Percentiles rank a stretch among this genome's conserved stretches.
Conservation (phyloP, 2,888 invertebrate genomes). For the Dendrolimus houi region DNA sequence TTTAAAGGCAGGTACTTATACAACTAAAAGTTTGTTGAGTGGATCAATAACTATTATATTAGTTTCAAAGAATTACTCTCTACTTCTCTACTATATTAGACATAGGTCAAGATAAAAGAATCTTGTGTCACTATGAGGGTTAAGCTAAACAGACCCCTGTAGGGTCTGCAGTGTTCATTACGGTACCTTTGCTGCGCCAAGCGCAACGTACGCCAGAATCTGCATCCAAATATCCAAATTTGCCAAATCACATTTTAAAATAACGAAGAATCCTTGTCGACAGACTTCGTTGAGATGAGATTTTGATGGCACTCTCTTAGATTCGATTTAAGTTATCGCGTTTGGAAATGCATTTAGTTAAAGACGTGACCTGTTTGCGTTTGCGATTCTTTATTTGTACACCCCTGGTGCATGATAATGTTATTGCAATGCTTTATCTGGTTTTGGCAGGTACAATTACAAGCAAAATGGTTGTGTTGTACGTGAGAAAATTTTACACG, state of each 20-base stretch:
- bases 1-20: too few relatives aligned
- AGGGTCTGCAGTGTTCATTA: background rate
- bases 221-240: slow-evolving; percentile 66
- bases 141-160: background rate
- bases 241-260: slow-evolving; percentile 42
- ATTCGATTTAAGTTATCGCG: slow-evolving; percentile 38
- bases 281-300: slow-evolving; percentile 36
- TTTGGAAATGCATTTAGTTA: slow-evolving; percentile 33
- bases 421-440: background rate
- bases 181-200: slow-evolving; percentile 3
- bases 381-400: background rate
- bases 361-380: slow-evolving; percentile 34
- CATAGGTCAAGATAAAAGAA: too few relatives aligned
- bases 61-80: too few relatives aligned
- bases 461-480: background rate
- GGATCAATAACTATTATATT: too few relatives aligned
- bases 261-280: slow-evolving; percentile 25
- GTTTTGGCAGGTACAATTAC: background rate
- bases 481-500: too few relatives aligned
- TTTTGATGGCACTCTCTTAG: slow-evolving; percentile 35
- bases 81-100: too few relatives aligned
- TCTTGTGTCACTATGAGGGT: too few relatives aligned
- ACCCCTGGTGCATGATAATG: background rate
- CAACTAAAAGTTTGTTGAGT: too few relatives aligned
- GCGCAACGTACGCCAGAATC: slow-evolving; percentile 19